These are phyloP conservation scores for Geococcyx californianus DNA, from an alignment of 2,113 vertebrate species.

Conservation along the genomic window DNA sequence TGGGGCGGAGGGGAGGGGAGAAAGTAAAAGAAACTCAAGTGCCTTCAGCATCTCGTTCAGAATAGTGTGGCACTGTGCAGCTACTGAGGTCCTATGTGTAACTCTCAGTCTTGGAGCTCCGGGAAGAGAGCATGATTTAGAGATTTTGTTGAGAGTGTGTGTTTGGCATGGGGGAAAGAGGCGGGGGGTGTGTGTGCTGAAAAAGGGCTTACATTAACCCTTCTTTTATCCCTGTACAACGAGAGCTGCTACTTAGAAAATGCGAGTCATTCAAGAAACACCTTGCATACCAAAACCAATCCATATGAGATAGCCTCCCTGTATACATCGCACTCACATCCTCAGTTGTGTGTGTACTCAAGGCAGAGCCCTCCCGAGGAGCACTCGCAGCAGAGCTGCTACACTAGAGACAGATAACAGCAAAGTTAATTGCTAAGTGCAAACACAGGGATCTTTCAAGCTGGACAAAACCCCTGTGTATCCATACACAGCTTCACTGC, in stretches of 20 bases:
- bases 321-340: background rate
- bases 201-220: constrained; percentile 24
- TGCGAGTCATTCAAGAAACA: background rate
- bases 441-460: constrained; percentile 36
- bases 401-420: background rate
- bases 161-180: background rate
- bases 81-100: constrained; percentile 58
- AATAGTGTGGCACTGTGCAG: constrained; percentile 60
- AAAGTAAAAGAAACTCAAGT: constrained; percentile 67
- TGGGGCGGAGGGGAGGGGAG: constrained; percentile 56
- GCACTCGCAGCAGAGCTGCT: background rate
- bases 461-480: background rate
- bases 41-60: constrained; percentile 62
- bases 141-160: constrained; percentile 31
- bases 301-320: background rate
- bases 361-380: background rate
- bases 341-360: background rate
- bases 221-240: constrained; percentile 3
- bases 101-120: constrained; percentile 5
- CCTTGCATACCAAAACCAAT: background rate
- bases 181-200: background rate
- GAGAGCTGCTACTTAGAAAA: background rate
- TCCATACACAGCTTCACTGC: background rate
- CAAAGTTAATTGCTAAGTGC: background rate
- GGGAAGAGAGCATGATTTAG: constrained; percentile 47